phyloP scores from a whole-genome alignment of 2,888 invertebrate genomes.

The Melanargia galathea region DNA sequence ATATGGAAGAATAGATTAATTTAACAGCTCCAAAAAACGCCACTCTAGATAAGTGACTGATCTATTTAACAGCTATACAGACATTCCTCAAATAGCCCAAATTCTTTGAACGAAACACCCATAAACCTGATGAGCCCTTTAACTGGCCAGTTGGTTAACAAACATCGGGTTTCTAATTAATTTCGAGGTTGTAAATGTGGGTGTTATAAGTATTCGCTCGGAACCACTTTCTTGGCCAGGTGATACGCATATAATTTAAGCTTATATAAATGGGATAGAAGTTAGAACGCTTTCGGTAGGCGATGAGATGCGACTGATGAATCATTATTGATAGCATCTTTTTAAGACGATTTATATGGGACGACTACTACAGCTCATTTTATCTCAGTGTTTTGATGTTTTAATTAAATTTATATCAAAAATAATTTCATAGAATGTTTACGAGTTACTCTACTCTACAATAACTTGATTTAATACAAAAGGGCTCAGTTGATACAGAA shows the following conservation, averaged over 20 bases:
- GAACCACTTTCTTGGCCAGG: constrained; percentile 36
- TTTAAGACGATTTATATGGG: constrained; percentile 1
- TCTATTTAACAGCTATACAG: constrained; percentile 1
- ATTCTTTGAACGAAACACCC: constrained; percentile 6
- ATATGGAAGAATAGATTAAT: neutral
- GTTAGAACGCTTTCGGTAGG: constrained; percentile 17
- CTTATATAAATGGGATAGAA: constrained; percentile 30
- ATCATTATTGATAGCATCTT: constrained; percentile 12
- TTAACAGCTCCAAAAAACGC: neutral
- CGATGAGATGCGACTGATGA: constrained; percentile 17
- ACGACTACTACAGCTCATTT: neutral
- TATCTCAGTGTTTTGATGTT: neutral
- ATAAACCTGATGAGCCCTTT: constrained; percentile 19
- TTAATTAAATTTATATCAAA: neutral
- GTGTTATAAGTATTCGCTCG: constrained; percentile 31
- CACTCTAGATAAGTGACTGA: neutral
- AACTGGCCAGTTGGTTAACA: constrained; percentile 9
- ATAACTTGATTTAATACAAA: too few relatives aligned
- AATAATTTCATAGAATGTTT: too few relatives aligned
- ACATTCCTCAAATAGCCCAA: constrained; percentile 15
- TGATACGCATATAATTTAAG: constrained; percentile 34
- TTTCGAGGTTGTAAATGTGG: constrained; percentile 31
- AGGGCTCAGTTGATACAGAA: too few relatives aligned
- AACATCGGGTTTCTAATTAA: constrained; percentile 36
- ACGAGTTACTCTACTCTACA: too few relatives aligned